Percentiles rank a stretch among this genome's conserved stretches.
Evolutionary conservation across 2,888 invertebrate species (phyloP).

Genomic region (Drosophila robusta): DNA sequence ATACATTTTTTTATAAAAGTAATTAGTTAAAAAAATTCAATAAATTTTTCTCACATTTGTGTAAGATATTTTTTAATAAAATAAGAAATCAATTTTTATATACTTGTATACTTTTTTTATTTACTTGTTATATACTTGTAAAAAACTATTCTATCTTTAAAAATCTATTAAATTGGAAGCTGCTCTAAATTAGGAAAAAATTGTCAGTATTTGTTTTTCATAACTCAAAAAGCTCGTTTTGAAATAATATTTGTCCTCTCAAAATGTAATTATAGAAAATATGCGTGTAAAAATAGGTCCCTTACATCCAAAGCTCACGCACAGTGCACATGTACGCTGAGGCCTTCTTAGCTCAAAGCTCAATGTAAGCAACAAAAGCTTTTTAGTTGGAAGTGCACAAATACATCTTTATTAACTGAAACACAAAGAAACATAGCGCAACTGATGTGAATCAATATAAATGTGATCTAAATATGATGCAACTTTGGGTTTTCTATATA

Average conservation of each 20-base stretch:
- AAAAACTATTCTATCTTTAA: neutral
- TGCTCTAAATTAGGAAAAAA: no score
- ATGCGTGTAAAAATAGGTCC: neutral
- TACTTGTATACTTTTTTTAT: no score
- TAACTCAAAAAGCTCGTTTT: neutral
- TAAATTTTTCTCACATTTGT: no score
- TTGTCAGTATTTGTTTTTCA: no score
- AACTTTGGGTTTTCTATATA: conserved; percentile 6
- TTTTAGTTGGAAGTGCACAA: neutral
- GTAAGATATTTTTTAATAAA: no score
- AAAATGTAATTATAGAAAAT: neutral
- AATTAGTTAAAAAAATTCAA: no score
- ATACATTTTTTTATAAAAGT: no score
- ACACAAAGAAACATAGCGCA: conserved; percentile 2
- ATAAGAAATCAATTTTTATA: no score
- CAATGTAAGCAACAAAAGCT: conserved; percentile 15
- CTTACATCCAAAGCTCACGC: neutral
- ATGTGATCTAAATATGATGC: conserved; percentile 18
- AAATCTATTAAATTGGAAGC: no score
- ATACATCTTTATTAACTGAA: neutral
- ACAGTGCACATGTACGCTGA: neutral
- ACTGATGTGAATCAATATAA: conserved; percentile 14
- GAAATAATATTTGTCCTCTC: neutral
- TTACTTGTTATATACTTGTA: no score
- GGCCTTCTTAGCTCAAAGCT: conserved; percentile 9